phyloP scores from a whole-genome alignment of 2,113 vertebrate genomes.

The Plectropomus leopardus region DNA sequence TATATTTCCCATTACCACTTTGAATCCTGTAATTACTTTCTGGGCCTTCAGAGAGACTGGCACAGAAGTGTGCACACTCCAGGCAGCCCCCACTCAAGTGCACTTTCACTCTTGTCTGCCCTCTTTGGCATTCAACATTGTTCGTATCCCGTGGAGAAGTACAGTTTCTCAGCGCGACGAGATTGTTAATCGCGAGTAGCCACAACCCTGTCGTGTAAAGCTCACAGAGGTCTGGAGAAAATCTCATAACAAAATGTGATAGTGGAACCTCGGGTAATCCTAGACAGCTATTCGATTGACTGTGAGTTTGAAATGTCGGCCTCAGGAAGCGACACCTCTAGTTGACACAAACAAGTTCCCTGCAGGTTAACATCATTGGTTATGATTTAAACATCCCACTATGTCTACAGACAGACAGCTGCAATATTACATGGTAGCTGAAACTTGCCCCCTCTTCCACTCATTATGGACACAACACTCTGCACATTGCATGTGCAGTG shows the following conservation, averaged over 20 bases:
- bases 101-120: slow-evolving; percentile 43
- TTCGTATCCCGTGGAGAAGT: slow-evolving; percentile 35
- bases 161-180: slow-evolving; percentile 24
- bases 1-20: slow-evolving; percentile 78
- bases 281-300: slow-evolving; percentile 18
- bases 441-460: slow-evolving; percentile 5
- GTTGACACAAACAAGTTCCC: not conserved
- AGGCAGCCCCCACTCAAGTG: slow-evolving; percentile 33
- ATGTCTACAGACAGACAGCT: not conserved
- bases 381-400: slow-evolving; percentile 6
- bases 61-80: slow-evolving; percentile 53
- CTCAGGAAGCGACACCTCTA: not conserved
- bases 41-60: slow-evolving; percentile 63
- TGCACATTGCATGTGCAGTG: not conserved
- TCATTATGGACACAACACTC: not conserved
- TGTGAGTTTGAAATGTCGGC: slow-evolving; percentile 24
- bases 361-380: not conserved
- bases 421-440: not conserved
- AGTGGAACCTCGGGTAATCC: slow-evolving; percentile 24
- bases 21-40: slow-evolving; percentile 82
- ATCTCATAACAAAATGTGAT: slow-evolving; percentile 33
- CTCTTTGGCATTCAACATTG: slow-evolving; percentile 33
- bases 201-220: slow-evolving; percentile 2
- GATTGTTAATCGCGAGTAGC: slow-evolving; percentile 32
- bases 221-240: slow-evolving; percentile 29